Conservation (phyloP, 1,140 invertebrate species). For the Galendromus occidentalis region DNA sequence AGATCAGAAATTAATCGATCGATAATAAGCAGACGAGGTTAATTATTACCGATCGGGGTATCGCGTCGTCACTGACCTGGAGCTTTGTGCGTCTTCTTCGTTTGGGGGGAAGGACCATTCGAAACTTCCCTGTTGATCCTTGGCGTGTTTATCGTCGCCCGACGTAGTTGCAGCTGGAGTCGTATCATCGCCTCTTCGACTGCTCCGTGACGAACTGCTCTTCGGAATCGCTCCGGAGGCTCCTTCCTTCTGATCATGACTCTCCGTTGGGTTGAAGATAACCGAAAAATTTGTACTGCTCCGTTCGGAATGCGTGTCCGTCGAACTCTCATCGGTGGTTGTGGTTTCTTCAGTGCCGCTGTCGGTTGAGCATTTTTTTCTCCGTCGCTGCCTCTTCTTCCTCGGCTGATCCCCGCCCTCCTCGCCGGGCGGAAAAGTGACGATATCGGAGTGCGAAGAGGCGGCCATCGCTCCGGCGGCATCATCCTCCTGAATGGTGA, state of each 20-base stretch:
- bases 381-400: background rate
- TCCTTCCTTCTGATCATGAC: too few relatives aligned
- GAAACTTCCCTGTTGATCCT: background rate
- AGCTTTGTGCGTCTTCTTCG: background rate
- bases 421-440: background rate
- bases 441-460: background rate
- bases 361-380: background rate
- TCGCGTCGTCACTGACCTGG: background rate
- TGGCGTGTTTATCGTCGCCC: background rate
- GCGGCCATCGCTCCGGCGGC: background rate
- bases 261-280: background rate
- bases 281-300: constrained; percentile 8
- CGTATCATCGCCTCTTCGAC: background rate
- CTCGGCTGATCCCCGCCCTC: background rate
- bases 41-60: background rate
- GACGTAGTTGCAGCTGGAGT: background rate
- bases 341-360: background rate
- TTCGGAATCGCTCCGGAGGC: too few relatives aligned
- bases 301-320: background rate
- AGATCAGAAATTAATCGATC: too few relatives aligned
- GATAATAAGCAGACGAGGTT: too few relatives aligned
- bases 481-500: constrained; percentile 1
- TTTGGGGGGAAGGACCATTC: background rate
- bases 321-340: background rate
- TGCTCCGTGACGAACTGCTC: too few relatives aligned